Conservation (phyloP, 2,888 invertebrate species). For the Euplagia quadripunctaria region DNA sequence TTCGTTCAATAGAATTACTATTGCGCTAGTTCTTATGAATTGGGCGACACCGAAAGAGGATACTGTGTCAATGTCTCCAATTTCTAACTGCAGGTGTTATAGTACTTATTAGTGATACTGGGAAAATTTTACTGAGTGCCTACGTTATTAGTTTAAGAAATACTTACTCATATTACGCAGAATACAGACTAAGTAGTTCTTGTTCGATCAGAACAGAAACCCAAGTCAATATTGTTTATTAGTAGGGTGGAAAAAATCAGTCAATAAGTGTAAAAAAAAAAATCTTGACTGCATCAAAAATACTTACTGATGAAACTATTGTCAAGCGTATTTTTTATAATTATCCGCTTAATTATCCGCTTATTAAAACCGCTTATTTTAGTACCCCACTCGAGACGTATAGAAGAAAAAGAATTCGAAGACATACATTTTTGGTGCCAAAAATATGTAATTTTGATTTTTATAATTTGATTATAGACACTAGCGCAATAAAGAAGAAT, state of each 20-base stretch:
- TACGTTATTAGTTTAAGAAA: not conserved
- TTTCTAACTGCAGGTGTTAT: constrained; percentile 54
- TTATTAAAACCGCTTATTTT: too few species aligned
- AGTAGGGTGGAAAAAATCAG: not conserved
- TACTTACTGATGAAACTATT: too few species aligned
- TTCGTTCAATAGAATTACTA: constrained; percentile 26
- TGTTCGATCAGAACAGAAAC: not conserved
- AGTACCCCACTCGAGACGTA: too few species aligned
- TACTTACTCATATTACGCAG: not conserved
- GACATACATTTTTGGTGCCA: too few species aligned
- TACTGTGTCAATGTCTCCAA: constrained; percentile 44
- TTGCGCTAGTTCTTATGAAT: constrained; percentile 38
- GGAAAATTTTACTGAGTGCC: constrained; percentile 26
- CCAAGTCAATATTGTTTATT: not conserved
- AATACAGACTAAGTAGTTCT: not conserved
- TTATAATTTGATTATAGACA: too few species aligned
- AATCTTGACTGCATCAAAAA: too few species aligned
- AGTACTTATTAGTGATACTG: constrained; percentile 34
- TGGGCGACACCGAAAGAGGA: constrained; percentile 32
- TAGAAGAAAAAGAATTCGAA: too few species aligned
- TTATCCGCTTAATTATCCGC: too few species aligned
- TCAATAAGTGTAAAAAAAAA: too few species aligned
- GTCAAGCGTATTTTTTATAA: too few species aligned
- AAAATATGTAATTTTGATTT: too few species aligned
- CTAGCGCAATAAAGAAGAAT: too few species aligned